Base-by-base conservation (phyloP, 2,113 vertebrate genomes). In the Dasyornis broadbenti region DNA sequence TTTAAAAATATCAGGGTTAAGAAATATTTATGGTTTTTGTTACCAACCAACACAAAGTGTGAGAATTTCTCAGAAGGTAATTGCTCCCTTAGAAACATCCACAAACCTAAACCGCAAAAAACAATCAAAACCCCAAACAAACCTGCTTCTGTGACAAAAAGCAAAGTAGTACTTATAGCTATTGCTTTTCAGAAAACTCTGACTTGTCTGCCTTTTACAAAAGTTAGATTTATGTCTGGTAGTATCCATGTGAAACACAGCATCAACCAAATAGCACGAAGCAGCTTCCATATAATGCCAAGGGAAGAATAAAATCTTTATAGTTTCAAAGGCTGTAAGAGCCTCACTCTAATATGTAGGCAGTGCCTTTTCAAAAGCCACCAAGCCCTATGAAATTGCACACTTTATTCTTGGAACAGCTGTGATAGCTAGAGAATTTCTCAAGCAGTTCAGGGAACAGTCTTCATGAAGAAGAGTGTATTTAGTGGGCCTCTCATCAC, bases 301-400 rank as follows among this genome's bases (percentile, higher is more conserved):
- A 76, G 35, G 27, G 79, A 96, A 82, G n/a, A 82, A 95, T 91
- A 93, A 94, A 95, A 72, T 76, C 63, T 82, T 95, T 87, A 90
- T 39, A 15, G 80, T 56, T 94, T 73, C 77, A 59, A 94, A 87
- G 96, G 39, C 37, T 71, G 14, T 53, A 47, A 88, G 37, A 92
- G 39, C 53, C 49, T 88, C 65, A 23, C 69, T 95, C 93, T 85
- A 90, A 69, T 91, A 85, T 63, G 65, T 72, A 90, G 59, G 61
- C 71, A 71, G 37, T 40, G 40, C 19, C 76, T 95, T 89, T 79
- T 70, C 54, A 82, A 86, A 85, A 91, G 57, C 59, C 35, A 59
- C 44, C 60, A 30, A 94, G 12, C 45, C 47, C 26, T 59, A 49
- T 40, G 50, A 86, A 95, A 92, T 44, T 28, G 54, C 23, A 59